Conservation (phyloP, 1,140 invertebrate species). For the Apis laboriosa region DNA sequence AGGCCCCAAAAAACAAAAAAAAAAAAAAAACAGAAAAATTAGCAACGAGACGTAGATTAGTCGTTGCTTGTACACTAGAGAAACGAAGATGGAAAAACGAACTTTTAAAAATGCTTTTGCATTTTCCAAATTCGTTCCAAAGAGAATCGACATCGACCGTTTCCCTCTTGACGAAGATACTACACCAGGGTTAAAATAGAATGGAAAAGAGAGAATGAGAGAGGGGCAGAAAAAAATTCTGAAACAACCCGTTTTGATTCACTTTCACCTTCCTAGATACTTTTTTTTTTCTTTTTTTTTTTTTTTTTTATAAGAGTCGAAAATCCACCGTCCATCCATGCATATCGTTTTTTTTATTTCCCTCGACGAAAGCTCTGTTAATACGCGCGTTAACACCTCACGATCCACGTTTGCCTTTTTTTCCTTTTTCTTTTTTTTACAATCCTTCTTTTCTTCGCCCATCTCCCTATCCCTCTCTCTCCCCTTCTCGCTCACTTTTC, state of each 20-base stretch:
- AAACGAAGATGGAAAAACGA: conserved; percentile 26
- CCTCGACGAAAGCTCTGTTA: conserved; percentile 45
- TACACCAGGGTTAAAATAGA: background rate
- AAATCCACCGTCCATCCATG: conserved; percentile 49
- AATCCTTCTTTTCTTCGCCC: conserved; percentile 30
- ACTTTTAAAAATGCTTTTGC: conserved; percentile 9
- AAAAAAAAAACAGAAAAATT: background rate
- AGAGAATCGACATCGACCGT: conserved; percentile 25
- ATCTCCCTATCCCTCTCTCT: background rate
- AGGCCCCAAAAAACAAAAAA: too few relatives aligned
- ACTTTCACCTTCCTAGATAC: conserved; percentile 16
- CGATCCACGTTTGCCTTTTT: conserved; percentile 12
- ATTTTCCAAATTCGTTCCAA: conserved; percentile 18
- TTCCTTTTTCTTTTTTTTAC: background rate
- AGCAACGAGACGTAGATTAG: background rate
- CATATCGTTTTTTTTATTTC: conserved; percentile 50
- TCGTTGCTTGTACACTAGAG: background rate
- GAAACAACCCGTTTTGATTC: conserved; percentile 46
- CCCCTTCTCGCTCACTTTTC: conserved; percentile 1
- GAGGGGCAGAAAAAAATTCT: conserved; percentile 2
- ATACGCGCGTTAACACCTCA: conserved; percentile 46
- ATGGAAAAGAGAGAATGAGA: too few relatives aligned
- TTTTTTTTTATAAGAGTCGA: conserved; percentile 17
- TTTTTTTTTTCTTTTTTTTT: background rate
- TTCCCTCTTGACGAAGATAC: conserved; percentile 11